Base-by-base conservation (phyloP, 2,797 vertebrate species). In the Poecilia velifera region DNA sequence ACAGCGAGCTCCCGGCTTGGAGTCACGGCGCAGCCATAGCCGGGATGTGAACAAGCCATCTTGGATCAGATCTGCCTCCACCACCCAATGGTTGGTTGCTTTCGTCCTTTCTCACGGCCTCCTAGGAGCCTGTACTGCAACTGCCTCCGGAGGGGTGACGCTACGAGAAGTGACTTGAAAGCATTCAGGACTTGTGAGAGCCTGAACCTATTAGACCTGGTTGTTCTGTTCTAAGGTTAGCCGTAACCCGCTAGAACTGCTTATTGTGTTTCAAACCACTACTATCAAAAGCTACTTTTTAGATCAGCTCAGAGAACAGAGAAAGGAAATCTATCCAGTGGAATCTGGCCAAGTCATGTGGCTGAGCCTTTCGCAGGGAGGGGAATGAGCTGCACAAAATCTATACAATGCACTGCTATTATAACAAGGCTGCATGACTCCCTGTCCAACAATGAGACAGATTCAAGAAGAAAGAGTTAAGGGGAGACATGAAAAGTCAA, bases 361-460 rank as follows among this genome's bases (percentile, higher is more conserved):
- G 90, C 91, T 36, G 77, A 84, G 84, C 84, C 84, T 89, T 89
- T 76, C 88, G 86, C 86, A 87, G 88, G 83, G 93, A 91, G 87
- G 89, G 78, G 85, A 92, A 91, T 80, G 85, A 91, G 79, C 74
- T 45, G 51, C 84, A 90, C 80, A 83, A 89, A 91, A 93, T 93
- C 82, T 91, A 92, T 92, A 92, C 90, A 94, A 89, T 92, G 76
- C 78, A 83, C 80, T 85, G 89, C 87, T 89, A 88, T 90, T 88
- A 87, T 78, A 91, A 87, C 80, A 79, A 34, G 78, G 81, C 86
- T 88, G 86, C 79, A 81, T 77, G 78, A 84, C 84, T 85, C 77
- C 66, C 9, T 57, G 75, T 90, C 82, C 87, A 91, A 95, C 92
- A 94, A 92, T 90, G 86, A 92, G 90, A 87, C 77, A 22, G 88